A percentile compares a stretch with the other conserved stretches of the same genome.
Evolutionary conservation across 2,888 invertebrate genomes (phyloP).

Genomic region (Priocnemis perturbator): DNA sequence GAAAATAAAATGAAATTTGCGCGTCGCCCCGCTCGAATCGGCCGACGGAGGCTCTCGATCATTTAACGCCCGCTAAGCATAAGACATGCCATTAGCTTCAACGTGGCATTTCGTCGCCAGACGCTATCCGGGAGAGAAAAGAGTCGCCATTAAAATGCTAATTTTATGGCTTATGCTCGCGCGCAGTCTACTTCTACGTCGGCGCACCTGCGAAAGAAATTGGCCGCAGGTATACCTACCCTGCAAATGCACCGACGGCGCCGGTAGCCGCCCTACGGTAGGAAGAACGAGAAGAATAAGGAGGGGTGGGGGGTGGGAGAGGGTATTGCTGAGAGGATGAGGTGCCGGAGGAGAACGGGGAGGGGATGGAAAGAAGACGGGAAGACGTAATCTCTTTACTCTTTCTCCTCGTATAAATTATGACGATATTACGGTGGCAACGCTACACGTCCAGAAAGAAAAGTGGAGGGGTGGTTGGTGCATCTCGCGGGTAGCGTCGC

Average conservation of each 20-base stretch:
- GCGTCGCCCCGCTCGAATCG: too few species aligned
- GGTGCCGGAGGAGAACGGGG: conserved; percentile 5
- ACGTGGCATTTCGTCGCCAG: conserved; percentile 3
- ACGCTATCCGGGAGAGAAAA: conserved; percentile 2
- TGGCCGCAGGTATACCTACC: conserved; percentile 13
- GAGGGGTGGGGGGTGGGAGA: not conserved
- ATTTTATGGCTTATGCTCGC: conserved; percentile 38
- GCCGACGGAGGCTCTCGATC: not conserved
- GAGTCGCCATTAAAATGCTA: conserved; percentile 47
- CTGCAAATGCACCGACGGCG: not conserved
- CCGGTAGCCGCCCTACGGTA: too few species aligned
- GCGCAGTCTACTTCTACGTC: conserved; percentile 29
- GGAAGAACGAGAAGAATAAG: too few species aligned
- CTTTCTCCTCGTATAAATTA: conserved; percentile 45
- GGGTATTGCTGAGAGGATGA: conserved; percentile 8
- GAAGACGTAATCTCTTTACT: conserved; percentile 39
- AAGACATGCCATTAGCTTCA: conserved; percentile 1
- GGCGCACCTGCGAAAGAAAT: conserved; percentile 31
- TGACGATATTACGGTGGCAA: conserved; percentile 45
- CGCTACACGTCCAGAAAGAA: conserved; percentile 26
- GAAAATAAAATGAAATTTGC: too few species aligned
- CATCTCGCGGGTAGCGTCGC: too few species aligned
- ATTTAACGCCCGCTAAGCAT: not conserved
- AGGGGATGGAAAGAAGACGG: not conserved
- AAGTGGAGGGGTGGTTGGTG: not conserved